Evolutionary conservation across 2,113 vertebrate species (phyloP), one percentile per base, ranked within the genome.

Genomic region (Sakesphorus luctuosus): DNA sequence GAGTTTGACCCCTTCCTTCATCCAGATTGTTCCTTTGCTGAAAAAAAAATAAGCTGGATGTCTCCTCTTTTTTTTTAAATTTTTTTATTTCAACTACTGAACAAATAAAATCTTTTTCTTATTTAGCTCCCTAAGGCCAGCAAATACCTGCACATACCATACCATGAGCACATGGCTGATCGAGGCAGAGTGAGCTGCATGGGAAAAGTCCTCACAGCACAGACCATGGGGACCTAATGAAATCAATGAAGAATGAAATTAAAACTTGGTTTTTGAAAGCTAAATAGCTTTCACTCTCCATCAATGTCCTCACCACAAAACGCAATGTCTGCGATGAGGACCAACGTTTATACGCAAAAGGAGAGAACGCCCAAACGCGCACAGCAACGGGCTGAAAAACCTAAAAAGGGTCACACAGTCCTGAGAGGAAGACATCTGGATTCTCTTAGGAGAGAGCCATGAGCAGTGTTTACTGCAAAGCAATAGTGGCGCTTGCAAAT

Each of bases 401-500:
- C 50, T 63, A 56, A 80, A 89, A 82, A 75, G 38, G 75, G 86
- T 77, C 25, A 61, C 35, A 52, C 17, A 3, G 1, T 63, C 38
- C 63, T 52, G 49, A 78, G 47, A 74, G 82, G 59, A 86, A 90
- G 61, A 90, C 85, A 94, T 93, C 85, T 95, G 93, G 92, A 92
- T 95, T 40, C 68, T 68, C 79, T 61, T 35, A 36, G 67, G 53
- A 94, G 91, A 68, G 74, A 88, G 40, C 55, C 61, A 67, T 19
- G 59, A 94, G 68, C 75, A 71, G 72, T 95, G 95, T 96, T 95
- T 93, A 93, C 85, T 78, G 92, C 87, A 96, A 55, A 90, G 92
- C 93, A 71, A 20, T 88, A 96, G 94, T 95, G 90, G 78, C 33
- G 85, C 87, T 93, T 96, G 90, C 72, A 93, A 96, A 96, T 96